A percentile compares a stretch with the other conserved stretches of the same genome.
phyloP scores from a whole-genome alignment of 2,888 invertebrate species.

The Drosophila kambysellisi region DNA sequence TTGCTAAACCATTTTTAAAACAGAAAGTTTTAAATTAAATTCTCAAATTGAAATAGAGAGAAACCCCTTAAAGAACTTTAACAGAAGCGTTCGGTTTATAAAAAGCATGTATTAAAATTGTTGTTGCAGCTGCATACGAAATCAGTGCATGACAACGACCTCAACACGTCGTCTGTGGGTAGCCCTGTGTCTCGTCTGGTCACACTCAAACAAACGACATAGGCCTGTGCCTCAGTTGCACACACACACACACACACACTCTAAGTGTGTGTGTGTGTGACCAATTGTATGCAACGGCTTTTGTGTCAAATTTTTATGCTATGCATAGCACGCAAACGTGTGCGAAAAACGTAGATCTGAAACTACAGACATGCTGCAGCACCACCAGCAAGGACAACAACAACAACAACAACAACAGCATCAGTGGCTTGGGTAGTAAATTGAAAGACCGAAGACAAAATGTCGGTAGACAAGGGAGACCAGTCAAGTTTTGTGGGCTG shows the following conservation, averaged over 20 bases:
- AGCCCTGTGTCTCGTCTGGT: slow-evolving; percentile 32
- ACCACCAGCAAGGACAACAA: slow-evolving; percentile 25
- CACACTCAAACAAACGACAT: slow-evolving; percentile 35
- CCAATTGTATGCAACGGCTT: slow-evolving; percentile 74
- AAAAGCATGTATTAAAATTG: slow-evolving; percentile 47
- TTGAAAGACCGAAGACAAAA: slow-evolving; percentile 73
- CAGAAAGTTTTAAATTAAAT: too few relatives aligned
- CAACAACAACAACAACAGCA: slow-evolving; percentile 26
- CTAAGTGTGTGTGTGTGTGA: slow-evolving; percentile 34
- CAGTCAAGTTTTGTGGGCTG: neutral
- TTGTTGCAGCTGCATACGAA: slow-evolving; percentile 67
- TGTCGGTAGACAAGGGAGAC: slow-evolving; percentile 35
- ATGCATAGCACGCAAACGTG: slow-evolving; percentile 78
- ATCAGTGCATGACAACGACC: slow-evolving; percentile 69
- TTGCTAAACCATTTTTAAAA: neutral
- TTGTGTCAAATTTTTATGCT: slow-evolving; percentile 79
- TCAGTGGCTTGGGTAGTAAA: slow-evolving; percentile 60
- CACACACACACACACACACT: neutral
- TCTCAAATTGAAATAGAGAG: neutral
- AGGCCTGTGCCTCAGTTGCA: slow-evolving; percentile 11
- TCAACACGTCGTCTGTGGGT: slow-evolving; percentile 54
- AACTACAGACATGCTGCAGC: slow-evolving; percentile 65
- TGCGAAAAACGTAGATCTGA: slow-evolving; percentile 67
- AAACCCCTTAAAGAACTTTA: neutral
- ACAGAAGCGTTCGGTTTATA: slow-evolving; percentile 21